phyloP scores from a whole-genome alignment of 1,140 invertebrate species.

The Trichonephila clavata region DNA sequence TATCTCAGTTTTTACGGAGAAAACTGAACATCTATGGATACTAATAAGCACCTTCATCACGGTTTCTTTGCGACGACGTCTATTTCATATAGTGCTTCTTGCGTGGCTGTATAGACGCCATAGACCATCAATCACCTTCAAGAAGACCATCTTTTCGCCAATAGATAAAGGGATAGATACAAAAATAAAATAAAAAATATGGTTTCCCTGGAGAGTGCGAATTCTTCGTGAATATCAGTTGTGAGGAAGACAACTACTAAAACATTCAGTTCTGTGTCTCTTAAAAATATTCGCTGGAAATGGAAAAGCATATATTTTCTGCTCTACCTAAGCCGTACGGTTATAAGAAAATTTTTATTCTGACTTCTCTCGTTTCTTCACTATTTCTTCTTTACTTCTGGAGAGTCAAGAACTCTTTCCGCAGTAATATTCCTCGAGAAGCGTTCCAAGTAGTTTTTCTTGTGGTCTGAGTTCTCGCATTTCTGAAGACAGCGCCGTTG shows the following conservation, averaged over 20 bases:
- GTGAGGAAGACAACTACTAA: conserved; percentile 74
- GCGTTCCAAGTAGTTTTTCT: conserved; percentile 48
- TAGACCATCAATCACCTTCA: conserved; percentile 70
- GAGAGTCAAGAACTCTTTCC: conserved; percentile 14
- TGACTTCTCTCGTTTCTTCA: conserved; percentile 41
- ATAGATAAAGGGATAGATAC: conserved; percentile 56
- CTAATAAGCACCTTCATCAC: conserved; percentile 72
- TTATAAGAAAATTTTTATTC: conserved; percentile 71
- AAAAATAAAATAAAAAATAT: conserved; percentile 42
- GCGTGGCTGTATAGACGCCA: neutral
- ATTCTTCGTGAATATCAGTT: conserved; percentile 71
- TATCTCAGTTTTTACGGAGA: conserved; percentile 28
- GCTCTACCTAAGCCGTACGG: conserved; percentile 69
- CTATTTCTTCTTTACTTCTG: conserved; percentile 55
- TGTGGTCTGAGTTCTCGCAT: conserved; percentile 48
- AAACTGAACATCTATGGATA: conserved; percentile 8
- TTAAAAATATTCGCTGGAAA: conserved; percentile 71
- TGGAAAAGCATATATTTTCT: conserved; percentile 74
- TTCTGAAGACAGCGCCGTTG: conserved; percentile 49
- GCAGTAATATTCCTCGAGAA: conserved; percentile 37
- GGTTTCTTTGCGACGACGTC: neutral
- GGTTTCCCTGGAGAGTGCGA: conserved; percentile 51
- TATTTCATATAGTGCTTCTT: conserved; percentile 38
- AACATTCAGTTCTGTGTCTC: conserved; percentile 70
- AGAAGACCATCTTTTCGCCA: conserved; percentile 70